Conservation (phyloP, 1,140 invertebrate genomes). For the Xylocopa sonorina region DNA sequence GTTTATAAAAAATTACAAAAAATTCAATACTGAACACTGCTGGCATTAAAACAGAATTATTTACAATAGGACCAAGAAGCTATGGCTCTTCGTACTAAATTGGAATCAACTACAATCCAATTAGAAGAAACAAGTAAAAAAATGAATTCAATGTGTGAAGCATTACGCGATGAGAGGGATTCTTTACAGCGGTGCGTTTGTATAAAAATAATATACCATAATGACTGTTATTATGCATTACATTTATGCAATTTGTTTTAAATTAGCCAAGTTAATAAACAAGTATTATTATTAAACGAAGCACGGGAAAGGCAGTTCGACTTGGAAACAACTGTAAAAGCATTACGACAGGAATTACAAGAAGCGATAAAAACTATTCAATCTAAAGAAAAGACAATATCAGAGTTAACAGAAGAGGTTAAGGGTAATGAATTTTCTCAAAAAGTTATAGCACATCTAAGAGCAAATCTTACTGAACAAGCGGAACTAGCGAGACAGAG, state of each 20-base stretch:
- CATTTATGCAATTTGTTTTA: conserved; percentile 22
- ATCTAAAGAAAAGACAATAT: conserved; percentile 51
- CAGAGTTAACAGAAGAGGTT: conserved; percentile 46
- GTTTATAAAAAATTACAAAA: background rate
- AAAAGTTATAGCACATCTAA: conserved; percentile 56
- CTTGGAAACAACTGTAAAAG: conserved; percentile 42
- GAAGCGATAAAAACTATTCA: conserved; percentile 35
- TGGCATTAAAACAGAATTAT: conserved; percentile 1
- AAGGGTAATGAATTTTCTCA: conserved; percentile 49
- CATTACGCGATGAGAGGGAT: conserved; percentile 48
- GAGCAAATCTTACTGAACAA: conserved; percentile 56
- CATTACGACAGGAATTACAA: conserved; percentile 51
- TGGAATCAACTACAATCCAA: conserved; percentile 50
- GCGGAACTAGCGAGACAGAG: conserved; percentile 56
- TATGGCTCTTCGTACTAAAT: conserved; percentile 42
- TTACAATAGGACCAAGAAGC: conserved; percentile 59
- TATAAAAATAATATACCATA: background rate
- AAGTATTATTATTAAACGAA: conserved; percentile 47
- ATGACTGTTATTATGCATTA: background rate
- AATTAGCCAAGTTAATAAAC: conserved; percentile 58
- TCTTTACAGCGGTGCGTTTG: conserved; percentile 61
- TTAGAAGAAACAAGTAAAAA: conserved; percentile 57
- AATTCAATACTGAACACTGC: background rate
- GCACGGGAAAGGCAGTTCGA: conserved; percentile 26
- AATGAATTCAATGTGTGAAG: conserved; percentile 50